Evolutionary conservation across 2,113 vertebrate genomes (phyloP).

Genomic region (Syngnathus typhle): DNA sequence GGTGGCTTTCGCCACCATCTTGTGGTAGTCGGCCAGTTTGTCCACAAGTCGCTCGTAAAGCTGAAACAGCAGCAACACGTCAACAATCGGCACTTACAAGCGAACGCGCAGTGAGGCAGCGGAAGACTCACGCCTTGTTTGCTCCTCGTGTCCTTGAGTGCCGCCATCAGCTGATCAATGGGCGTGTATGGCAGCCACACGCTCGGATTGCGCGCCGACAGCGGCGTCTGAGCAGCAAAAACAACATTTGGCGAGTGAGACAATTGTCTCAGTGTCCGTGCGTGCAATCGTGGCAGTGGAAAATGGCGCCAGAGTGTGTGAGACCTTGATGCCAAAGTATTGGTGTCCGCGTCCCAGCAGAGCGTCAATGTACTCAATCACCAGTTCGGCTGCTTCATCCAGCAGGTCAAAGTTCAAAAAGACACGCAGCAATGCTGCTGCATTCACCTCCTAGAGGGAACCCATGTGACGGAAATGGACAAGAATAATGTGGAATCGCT

Average conservation of each 20-base stretch:
- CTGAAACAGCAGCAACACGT: slow-evolving; percentile 55
- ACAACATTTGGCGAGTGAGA: background rate
- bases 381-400: slow-evolving; percentile 83
- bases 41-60: slow-evolving; percentile 75
- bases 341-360: slow-evolving; percentile 87
- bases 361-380: slow-evolving; percentile 85
- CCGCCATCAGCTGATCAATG: slow-evolving; percentile 86
- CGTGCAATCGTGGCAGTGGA: too few species aligned
- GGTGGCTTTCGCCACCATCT: slow-evolving; percentile 64
- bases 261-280: too few species aligned
- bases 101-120: background rate
- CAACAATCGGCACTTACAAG: background rate
- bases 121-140: slow-evolving; percentile 60
- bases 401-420: slow-evolving; percentile 89
- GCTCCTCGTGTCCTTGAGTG: slow-evolving; percentile 74
- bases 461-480: too few species aligned
- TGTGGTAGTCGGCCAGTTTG: slow-evolving; percentile 77
- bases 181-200: slow-evolving; percentile 90
- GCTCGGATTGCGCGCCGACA: slow-evolving; percentile 76
- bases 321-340: slow-evolving; percentile 90
- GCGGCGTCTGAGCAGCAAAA: slow-evolving; percentile 68
- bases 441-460: slow-evolving; percentile 75
- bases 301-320: too few species aligned
- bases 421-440: slow-evolving; percentile 83
- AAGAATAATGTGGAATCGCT: too few species aligned